phyloP scores from a whole-genome alignment of 2,113 vertebrate species.

The Halichoerus grypus region DNA sequence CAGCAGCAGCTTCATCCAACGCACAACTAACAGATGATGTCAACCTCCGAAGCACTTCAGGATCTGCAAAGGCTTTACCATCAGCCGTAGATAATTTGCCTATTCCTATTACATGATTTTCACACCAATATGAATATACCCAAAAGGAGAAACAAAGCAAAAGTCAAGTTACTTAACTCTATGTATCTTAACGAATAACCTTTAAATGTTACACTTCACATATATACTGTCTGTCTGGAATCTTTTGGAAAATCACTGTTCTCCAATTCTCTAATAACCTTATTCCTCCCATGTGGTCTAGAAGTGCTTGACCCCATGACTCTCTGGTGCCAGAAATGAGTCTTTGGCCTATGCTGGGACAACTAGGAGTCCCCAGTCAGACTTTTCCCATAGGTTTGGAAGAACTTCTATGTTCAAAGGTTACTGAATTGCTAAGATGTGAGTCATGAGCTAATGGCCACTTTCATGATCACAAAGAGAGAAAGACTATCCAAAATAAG shows the following conservation, averaged over 20 bases:
- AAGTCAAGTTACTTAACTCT: conserved; percentile 71
- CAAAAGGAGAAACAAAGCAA: conserved; percentile 74
- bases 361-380: background rate
- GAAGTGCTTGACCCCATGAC: background rate
- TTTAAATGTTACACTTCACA: background rate
- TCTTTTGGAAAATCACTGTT: background rate
- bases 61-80: conserved; percentile 99
- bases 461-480: conserved; percentile 36
- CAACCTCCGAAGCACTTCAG: conserved; percentile 98
- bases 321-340: background rate
- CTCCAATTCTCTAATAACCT: conserved; percentile 17
- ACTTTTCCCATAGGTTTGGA: background rate
- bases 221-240: background rate
- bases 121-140: conserved; percentile 72
- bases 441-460: background rate
- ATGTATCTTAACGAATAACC: background rate
- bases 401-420: conserved; percentile 39
- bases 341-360: background rate
- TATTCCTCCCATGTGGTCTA: background rate
- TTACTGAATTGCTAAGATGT: conserved; percentile 37
- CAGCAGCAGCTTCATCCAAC: conserved; percentile 98
- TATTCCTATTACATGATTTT: conserved; percentile 91
- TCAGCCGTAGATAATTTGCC: conserved; percentile 99
- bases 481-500: conserved; percentile 45
- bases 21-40: conserved; percentile 99